Conservation (phyloP, 1,140 invertebrate species). For the Asbolus verrucosus region DNA sequence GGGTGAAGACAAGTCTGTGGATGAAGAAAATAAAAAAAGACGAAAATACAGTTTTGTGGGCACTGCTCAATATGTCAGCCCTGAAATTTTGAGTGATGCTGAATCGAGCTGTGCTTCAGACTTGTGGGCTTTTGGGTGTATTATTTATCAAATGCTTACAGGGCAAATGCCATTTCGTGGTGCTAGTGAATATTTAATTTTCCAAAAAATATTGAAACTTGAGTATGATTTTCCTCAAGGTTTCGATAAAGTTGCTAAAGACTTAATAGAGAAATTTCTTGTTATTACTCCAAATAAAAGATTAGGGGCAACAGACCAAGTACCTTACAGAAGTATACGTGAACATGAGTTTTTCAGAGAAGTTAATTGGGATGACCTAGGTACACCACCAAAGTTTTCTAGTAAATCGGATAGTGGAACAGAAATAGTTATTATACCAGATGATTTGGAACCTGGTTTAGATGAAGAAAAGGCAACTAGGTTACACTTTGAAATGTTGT, state of each 20-base stretch:
- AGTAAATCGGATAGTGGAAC: constrained; percentile 43
- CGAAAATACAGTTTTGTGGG: constrained; percentile 94
- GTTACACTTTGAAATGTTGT: constrained; percentile 58
- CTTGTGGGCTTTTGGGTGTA: constrained; percentile 98
- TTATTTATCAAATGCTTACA: constrained; percentile 97
- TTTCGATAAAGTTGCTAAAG: constrained; percentile 85
- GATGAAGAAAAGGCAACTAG: constrained; percentile 72
- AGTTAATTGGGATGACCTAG: constrained; percentile 87
- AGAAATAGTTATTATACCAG: constrained; percentile 75
- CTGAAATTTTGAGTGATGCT: constrained; percentile 91
- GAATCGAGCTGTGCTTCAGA: constrained; percentile 86
- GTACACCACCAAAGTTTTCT: constrained; percentile 78
- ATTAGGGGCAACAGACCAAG: constrained; percentile 84
- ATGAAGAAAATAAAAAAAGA: constrained; percentile 64
- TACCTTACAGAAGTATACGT: constrained; percentile 85
- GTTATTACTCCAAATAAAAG: constrained; percentile 83
- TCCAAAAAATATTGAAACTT: constrained; percentile 94
- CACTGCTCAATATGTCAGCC: constrained; percentile 99
- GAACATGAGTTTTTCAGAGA: constrained; percentile 87
- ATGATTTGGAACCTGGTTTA: constrained; percentile 86
- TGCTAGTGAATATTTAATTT: constrained; percentile 95
- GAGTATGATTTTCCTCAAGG: constrained; percentile 94
- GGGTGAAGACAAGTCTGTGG: constrained; percentile 63
- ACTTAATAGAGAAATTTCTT: constrained; percentile 89
- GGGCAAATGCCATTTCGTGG: constrained; percentile 93